These are phyloP conservation scores for Ectobius pallidus DNA, from an alignment of 2,888 invertebrate species.

Conservation along the genomic window DNA sequence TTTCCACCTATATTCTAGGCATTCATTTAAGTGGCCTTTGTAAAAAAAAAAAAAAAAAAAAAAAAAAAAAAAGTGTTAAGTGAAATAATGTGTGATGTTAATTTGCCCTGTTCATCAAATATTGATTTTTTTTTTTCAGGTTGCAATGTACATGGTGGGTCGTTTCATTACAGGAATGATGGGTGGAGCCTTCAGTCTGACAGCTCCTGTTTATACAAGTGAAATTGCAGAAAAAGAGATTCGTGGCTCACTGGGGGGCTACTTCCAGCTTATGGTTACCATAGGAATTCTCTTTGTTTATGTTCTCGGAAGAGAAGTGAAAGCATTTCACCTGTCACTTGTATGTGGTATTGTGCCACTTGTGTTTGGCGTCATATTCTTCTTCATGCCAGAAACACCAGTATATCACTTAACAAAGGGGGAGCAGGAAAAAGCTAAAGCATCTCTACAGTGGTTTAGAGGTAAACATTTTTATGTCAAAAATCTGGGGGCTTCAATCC, in stretches of 20 bases:
- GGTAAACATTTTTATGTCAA: too few species aligned
- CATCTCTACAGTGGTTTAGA: slow-evolving; percentile 74
- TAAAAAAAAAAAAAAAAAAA: too few species aligned
- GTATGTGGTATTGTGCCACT: slow-evolving; percentile 71
- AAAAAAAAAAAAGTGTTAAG: too few species aligned
- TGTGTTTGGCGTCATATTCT: slow-evolving; percentile 71
- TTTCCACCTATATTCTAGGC: too few species aligned
- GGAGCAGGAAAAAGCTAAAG: slow-evolving; percentile 66
- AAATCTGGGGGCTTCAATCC: too few species aligned
- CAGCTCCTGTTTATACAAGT: slow-evolving; percentile 82
- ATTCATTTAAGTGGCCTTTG: too few species aligned
- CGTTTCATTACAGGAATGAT: slow-evolving; percentile 75
- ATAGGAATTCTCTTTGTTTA: slow-evolving; percentile 83
- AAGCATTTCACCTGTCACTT: slow-evolving; percentile 59
- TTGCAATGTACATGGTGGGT: slow-evolving; percentile 66
- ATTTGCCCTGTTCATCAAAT: too few species aligned
- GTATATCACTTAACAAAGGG: slow-evolving; percentile 54
- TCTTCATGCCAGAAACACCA: slow-evolving; percentile 90
- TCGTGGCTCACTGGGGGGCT: slow-evolving; percentile 83
- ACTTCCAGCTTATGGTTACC: slow-evolving; percentile 86
- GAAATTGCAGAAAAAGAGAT: slow-evolving; percentile 86
- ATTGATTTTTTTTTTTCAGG: not conserved
- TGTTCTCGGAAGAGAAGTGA: slow-evolving; percentile 61
- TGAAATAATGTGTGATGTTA: too few species aligned
- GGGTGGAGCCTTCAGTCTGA: slow-evolving; percentile 81